Evolutionary conservation across 1,140 invertebrate species (phyloP).

Genomic region (Forficula auricularia): DNA sequence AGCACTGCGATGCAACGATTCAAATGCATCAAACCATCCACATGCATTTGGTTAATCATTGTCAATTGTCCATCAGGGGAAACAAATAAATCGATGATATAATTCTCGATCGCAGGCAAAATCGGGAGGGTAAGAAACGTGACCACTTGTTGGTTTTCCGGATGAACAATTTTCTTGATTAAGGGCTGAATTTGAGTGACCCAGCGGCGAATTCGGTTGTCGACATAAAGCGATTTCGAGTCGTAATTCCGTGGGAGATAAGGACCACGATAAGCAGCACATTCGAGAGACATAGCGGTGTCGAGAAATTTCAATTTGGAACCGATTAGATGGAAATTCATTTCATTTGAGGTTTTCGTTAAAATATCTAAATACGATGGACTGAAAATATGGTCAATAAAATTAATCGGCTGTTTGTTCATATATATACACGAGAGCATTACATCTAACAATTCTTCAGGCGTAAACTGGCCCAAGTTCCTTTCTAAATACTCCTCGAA

Average conservation of each 20-base stretch:
- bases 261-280: conserved; percentile 36
- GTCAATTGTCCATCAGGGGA: too few species aligned
- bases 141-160: too few species aligned
- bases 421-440: conserved; percentile 46
- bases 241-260: conserved; percentile 33
- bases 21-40: too few species aligned
- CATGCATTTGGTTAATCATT: conserved; percentile 17
- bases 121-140: conserved; percentile 24
- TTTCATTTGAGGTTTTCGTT: conserved; percentile 24
- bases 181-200: too few species aligned
- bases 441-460: conserved; percentile 39
- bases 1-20: conserved; percentile 35
- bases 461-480: conserved; percentile 39
- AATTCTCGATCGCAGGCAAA: conserved; percentile 37
- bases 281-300: conserved; percentile 43
- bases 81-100: conserved; percentile 14
- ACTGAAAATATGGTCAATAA: conserved; percentile 40
- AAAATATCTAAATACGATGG: conserved; percentile 41
- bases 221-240: conserved; percentile 29
- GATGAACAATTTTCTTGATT: too few species aligned
- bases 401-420: conserved; percentile 42
- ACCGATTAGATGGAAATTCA: conserved; percentile 18
- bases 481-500: conserved; percentile 35
- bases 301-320: conserved; percentile 43
- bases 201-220: conserved; percentile 21